These are phyloP conservation scores for Diorhabda sublineata DNA, from an alignment of 1,140 invertebrate species.

Conservation along the genomic window DNA sequence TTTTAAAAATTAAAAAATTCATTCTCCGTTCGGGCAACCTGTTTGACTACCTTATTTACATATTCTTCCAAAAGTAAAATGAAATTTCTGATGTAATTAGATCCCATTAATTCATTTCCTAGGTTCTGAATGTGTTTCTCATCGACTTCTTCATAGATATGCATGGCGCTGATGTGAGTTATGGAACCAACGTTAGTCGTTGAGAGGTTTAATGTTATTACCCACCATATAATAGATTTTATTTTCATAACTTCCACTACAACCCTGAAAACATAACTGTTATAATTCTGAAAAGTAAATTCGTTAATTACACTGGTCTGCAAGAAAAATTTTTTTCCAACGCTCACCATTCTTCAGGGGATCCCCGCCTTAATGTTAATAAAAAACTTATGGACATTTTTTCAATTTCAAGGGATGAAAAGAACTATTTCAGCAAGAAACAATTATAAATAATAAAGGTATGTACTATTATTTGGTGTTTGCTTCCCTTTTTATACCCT, in stretches of 20 bases:
- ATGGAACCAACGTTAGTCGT: background rate
- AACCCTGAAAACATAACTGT: conserved; percentile 4
- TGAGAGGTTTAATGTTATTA: conserved; percentile 8
- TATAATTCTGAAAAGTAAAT: background rate
- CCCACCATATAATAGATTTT: conserved; percentile 12
- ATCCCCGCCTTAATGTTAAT: background rate
- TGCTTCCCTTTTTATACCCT: no score
- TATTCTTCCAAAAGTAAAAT: conserved; percentile 10
- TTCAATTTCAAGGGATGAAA: background rate
- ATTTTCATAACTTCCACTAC: conserved; percentile 8
- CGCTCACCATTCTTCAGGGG: background rate
- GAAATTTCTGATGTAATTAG: conserved; percentile 9
- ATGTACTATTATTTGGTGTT: no score
- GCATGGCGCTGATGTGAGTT: background rate
- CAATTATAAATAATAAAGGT: no score
- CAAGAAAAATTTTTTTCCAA: background rate
- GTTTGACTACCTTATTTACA: conserved; percentile 11
- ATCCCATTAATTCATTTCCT: conserved; percentile 1
- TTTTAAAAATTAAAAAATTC: background rate
- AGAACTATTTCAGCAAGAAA: no score
- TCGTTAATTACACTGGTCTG: background rate
- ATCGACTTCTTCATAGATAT: conserved; percentile 3
- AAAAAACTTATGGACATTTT: background rate
- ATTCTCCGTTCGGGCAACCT: background rate
- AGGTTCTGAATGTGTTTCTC: conserved; percentile 9